phyloP scores from a whole-genome alignment of 2,888 invertebrate species.

The Leptopilina syphax region DNA sequence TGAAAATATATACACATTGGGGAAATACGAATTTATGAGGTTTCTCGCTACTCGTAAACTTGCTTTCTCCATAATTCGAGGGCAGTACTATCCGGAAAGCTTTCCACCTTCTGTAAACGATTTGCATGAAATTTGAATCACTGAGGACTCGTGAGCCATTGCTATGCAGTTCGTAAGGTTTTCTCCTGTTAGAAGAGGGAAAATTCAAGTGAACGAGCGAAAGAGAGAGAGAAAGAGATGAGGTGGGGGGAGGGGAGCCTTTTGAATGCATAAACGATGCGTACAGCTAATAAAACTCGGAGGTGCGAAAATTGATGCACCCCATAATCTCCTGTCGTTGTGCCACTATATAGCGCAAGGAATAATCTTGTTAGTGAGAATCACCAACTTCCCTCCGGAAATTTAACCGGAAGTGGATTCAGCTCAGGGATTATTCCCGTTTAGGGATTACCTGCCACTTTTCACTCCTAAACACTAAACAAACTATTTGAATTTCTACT shows the following conservation, averaged over 20 bases:
- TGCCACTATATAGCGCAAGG: neutral
- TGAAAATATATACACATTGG: constrained; percentile 44
- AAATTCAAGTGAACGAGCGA: too few relatives aligned
- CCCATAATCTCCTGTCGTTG: constrained; percentile 42
- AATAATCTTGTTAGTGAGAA: constrained; percentile 34
- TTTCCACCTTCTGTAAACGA: constrained; percentile 50
- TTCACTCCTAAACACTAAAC: constrained; percentile 14
- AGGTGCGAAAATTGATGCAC: constrained; percentile 50
- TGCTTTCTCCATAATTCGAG: constrained; percentile 49
- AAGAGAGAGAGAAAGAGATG: constrained; percentile 31
- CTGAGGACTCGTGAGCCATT: constrained; percentile 42
- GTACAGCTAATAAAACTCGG: constrained; percentile 54
- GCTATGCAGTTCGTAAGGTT: constrained; percentile 46
- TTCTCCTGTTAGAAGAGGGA: constrained; percentile 30
- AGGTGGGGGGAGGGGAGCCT: constrained; percentile 20
- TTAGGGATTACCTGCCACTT: constrained; percentile 25
- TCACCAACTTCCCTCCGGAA: constrained; percentile 39
- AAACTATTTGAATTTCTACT: constrained; percentile 25
- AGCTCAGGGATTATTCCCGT: constrained; percentile 14
- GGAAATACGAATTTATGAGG: constrained; percentile 52
- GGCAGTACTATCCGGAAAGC: constrained; percentile 44
- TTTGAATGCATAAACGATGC: constrained; percentile 60
- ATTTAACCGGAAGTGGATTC: constrained; percentile 33
- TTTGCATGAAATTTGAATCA: constrained; percentile 64
- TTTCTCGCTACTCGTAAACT: constrained; percentile 53